Evolutionary conservation across 1,140 invertebrate genomes (phyloP), one percentile per base, ranked within the genome.

Genomic region (Cydia pomonella): DNA sequence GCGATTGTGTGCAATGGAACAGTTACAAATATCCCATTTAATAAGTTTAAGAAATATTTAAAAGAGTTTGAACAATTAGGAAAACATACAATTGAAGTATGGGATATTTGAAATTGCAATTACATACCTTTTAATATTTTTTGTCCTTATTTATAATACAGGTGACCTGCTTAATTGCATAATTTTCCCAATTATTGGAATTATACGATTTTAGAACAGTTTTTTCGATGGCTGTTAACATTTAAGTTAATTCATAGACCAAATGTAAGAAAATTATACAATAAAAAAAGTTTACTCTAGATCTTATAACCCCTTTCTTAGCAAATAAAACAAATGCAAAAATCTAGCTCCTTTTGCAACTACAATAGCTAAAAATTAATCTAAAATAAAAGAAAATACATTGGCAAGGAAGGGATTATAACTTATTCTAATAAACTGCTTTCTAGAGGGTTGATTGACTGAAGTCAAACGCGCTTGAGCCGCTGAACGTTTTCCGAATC

Each of bases 1-100:
- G 80, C 80, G 77, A 75, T 73, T 80, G 75, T 47, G 82, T 76
- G 23, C 64, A 33, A 69, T 69, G 63, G 64, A 33, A n/a, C 64
- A 69, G 64, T 38, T 69, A n/a, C 64, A 29, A 33, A 69, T 13
- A 33, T 33, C 64, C 64, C 21, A 59, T 59, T 7, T 18, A 2
- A 7, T 3, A 9, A 21, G 7, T 18, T 13, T 7, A 18, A 18
- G 6, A 53, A 18, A 50, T 13, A 18, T 0, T 21, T 53, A 53
- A 18, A 53, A 18, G 4, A 9, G 50, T 9, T 53, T 53, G 1
- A 53, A 4, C 4, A 53, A n/a, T 53, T 53, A 53, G 47, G 2
- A 18, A 50, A 16, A 50, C 13, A 18, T 12, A 9, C 3, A 12
- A 12, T 50, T n/a, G n/a, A n/a, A n/a, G 4, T 21, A 23, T 59